Conservation (phyloP, 1,140 invertebrate species). For the Adelges cooleyi region DNA sequence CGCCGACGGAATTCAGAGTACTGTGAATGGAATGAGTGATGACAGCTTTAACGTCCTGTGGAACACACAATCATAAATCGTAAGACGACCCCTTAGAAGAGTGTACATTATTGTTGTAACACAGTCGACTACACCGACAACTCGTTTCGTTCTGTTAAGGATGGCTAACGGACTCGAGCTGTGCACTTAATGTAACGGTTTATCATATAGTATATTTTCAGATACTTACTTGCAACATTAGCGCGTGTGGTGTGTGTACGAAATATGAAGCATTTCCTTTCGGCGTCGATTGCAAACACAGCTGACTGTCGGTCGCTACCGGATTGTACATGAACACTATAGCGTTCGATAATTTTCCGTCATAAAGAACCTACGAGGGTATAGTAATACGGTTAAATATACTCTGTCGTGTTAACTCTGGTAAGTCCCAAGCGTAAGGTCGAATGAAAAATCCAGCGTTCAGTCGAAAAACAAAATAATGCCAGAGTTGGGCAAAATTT, state of each 20-base stretch:
- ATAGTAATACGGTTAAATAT: too few species aligned
- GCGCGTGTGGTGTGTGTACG: constrained; percentile 95
- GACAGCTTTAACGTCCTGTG: constrained; percentile 94
- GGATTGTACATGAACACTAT: constrained; percentile 99
- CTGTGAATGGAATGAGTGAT: constrained; percentile 98
- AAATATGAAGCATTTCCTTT: constrained; percentile 95
- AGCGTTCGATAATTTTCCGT: constrained; percentile 89
- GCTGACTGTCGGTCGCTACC: constrained; percentile 93
- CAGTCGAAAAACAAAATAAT: too few species aligned
- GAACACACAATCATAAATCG: constrained; percentile 31
- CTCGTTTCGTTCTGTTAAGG: neutral
- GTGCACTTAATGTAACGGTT: too few species aligned
- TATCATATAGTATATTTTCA: too few species aligned
- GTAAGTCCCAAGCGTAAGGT: too few species aligned
- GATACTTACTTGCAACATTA: constrained; percentile 90
- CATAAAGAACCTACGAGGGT: constrained; percentile 79
- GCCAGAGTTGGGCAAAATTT: too few species aligned
- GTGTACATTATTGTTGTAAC: neutral
- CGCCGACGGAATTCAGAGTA: constrained; percentile 96
- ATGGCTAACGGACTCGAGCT: too few species aligned
- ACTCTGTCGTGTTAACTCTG: too few species aligned
- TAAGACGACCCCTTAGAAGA: neutral
- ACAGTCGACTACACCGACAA: neutral
- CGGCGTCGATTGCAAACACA: constrained; percentile 93
- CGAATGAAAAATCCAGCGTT: too few species aligned